Conservation (phyloP, 2,113 vertebrate genomes). For the Lipophrys pholis region DNA sequence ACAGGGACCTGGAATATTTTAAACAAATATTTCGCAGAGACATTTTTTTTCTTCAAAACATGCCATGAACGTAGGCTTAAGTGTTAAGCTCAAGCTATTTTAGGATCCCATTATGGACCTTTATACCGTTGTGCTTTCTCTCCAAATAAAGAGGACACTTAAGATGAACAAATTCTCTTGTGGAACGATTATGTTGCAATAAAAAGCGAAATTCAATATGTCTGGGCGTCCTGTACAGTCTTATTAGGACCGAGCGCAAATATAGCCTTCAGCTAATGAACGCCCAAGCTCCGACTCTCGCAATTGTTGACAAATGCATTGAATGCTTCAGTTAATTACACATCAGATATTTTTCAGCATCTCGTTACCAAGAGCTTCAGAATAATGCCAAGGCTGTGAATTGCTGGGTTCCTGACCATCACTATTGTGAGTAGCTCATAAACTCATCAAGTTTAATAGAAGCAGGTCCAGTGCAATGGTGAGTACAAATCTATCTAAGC, state of each 20-base stretch:
- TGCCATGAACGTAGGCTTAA: constrained; percentile 29
- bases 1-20: neutral
- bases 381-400: constrained; percentile 25
- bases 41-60: constrained; percentile 42
- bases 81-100: constrained; percentile 60
- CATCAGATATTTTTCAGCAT: constrained; percentile 51
- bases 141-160: constrained; percentile 65
- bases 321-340: constrained; percentile 58
- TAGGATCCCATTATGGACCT: constrained; percentile 65
- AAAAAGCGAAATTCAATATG: constrained; percentile 77
- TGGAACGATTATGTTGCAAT: constrained; percentile 72
- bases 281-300: constrained; percentile 35
- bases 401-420: constrained; percentile 32
- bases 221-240: constrained; percentile 65
- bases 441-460: constrained; percentile 20
- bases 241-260: constrained; percentile 81
- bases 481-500: constrained; percentile 19
- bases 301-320: constrained; percentile 67
- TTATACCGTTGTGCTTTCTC: constrained; percentile 61
- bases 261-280: constrained; percentile 68
- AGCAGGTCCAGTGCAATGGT: constrained; percentile 20
- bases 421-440: constrained; percentile 16
- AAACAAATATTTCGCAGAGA: constrained; percentile 31
- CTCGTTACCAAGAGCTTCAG: constrained; percentile 38
- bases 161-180: constrained; percentile 68